Percentiles rank a stretch among this genome's conserved stretches.
These are phyloP conservation scores for Microchirus variegatus DNA, from an alignment of 2,797 vertebrate species.

Conservation along the genomic window DNA sequence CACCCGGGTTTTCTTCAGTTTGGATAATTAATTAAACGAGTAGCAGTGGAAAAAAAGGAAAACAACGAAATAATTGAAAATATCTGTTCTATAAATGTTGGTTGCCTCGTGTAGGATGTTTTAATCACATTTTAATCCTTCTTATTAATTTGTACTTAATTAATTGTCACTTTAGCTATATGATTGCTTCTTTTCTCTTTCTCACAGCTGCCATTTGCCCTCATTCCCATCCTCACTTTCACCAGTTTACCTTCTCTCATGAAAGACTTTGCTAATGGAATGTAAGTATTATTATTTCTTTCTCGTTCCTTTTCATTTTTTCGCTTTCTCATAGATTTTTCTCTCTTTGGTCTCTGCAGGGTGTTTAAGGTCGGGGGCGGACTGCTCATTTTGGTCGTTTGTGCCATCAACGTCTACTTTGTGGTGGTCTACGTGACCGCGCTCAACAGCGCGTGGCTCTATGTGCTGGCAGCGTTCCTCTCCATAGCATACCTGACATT, in stretches of 20 bases:
- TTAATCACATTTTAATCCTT: too few species aligned
- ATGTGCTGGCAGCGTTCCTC: slow-evolving; percentile 81
- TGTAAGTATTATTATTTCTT: slow-evolving; percentile 79
- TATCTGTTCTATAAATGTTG: too few species aligned
- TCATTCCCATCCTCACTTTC: slow-evolving; percentile 92
- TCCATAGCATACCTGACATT: slow-evolving; percentile 86
- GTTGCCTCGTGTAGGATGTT: too few species aligned
- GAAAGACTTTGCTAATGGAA: slow-evolving; percentile 89
- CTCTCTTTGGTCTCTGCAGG: slow-evolving; percentile 64
- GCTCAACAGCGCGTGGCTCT: slow-evolving; percentile 80
- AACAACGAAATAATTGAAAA: too few species aligned
- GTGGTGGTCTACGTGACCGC: slow-evolving; percentile 85
- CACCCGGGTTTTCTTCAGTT: too few species aligned
- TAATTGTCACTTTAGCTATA: not conserved
- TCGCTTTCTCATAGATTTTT: not conserved
- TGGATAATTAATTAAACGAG: too few species aligned
- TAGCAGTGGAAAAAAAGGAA: too few species aligned
- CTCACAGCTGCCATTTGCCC: slow-evolving; percentile 89
- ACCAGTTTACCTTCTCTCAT: slow-evolving; percentile 89
- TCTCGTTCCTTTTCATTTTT: not conserved
- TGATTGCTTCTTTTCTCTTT: not conserved
- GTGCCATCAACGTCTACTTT: slow-evolving; percentile 91
- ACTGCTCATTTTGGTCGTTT: slow-evolving; percentile 83
- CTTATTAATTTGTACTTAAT: too few species aligned
- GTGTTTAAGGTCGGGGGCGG: slow-evolving; percentile 85